Percentiles rank a stretch among this genome's conserved stretches.
Evolutionary conservation across 2,888 invertebrate genomes (phyloP).

Genomic region (Polia nebulosa): DNA sequence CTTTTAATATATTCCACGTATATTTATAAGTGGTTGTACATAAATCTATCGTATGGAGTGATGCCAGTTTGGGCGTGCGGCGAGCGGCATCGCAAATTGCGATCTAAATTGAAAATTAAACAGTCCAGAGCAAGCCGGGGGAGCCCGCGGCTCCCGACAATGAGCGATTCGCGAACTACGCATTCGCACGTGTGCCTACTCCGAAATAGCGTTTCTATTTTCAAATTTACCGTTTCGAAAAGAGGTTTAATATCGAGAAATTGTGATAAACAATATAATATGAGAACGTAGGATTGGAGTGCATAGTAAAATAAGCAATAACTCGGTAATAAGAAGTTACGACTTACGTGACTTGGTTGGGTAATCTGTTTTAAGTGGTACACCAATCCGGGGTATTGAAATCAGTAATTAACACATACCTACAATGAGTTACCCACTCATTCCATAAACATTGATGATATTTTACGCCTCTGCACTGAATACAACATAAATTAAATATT

Average conservation of each 20-base stretch:
- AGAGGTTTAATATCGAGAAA: constrained; percentile 56
- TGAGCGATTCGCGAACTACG: constrained; percentile 51
- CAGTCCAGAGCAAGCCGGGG: constrained; percentile 74
- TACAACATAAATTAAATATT: not conserved
- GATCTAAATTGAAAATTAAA: constrained; percentile 92
- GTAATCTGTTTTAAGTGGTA: constrained; percentile 33
- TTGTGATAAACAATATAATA: constrained; percentile 50
- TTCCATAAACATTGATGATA: not conserved
- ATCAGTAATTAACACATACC: constrained; percentile 18
- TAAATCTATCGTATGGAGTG: constrained; percentile 88
- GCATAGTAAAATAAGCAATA: constrained; percentile 51
- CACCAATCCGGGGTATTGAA: constrained; percentile 6
- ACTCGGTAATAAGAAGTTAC: constrained; percentile 36
- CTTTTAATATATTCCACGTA: constrained; percentile 87
- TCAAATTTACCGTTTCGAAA: constrained; percentile 46
- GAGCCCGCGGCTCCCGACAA: constrained; percentile 55
- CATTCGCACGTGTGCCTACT: constrained; percentile 54
- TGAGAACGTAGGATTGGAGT: constrained; percentile 37
- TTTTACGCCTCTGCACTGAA: not conserved
- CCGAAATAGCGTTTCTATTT: constrained; percentile 43
- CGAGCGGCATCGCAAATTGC: constrained; percentile 90
- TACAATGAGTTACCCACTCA: not conserved
- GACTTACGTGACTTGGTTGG: constrained; percentile 41
- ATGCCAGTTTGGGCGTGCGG: constrained; percentile 88
- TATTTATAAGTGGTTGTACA: constrained; percentile 76